Conservation (phyloP, 2,888 invertebrate species). For the Cheilosia grossa region DNA sequence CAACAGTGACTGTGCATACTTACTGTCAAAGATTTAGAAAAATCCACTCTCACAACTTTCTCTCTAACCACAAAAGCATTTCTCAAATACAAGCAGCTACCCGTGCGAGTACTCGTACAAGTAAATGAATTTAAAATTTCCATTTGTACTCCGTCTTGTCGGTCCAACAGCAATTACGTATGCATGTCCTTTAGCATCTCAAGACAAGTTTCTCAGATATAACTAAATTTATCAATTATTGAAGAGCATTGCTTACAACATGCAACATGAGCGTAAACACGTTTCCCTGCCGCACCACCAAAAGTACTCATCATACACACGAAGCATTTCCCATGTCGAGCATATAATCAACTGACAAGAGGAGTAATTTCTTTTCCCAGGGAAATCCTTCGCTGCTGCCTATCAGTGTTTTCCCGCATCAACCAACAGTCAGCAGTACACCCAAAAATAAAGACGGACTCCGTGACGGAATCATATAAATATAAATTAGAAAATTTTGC, state of each 20-base stretch:
- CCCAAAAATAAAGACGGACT: slow-evolving; percentile 39
- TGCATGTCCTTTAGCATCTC: slow-evolving; percentile 50
- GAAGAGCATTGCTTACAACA: slow-evolving; percentile 60
- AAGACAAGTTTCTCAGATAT: slow-evolving; percentile 40
- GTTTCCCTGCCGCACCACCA: slow-evolving; percentile 37
- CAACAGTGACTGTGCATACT: too few relatives aligned
- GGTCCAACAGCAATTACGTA: slow-evolving; percentile 44
- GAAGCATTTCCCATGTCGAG: slow-evolving; percentile 64
- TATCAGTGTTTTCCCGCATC: slow-evolving; percentile 15
- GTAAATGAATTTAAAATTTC: slow-evolving; percentile 53
- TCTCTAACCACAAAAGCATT: slow-evolving; percentile 9
- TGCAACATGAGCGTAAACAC: slow-evolving; percentile 63
- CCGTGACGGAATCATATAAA: slow-evolving; percentile 59
- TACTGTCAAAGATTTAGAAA: too few relatives aligned
- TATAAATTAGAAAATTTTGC: slow-evolving; percentile 69
- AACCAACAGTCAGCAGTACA: not conserved
- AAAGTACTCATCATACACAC: slow-evolving; percentile 9
- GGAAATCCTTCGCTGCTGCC: slow-evolving; percentile 43
- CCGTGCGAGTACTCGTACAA: too few relatives aligned
- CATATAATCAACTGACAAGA: slow-evolving; percentile 61
- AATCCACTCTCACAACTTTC: not conserved
- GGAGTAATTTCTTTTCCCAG: slow-evolving; percentile 36
- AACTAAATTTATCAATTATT: slow-evolving; percentile 65
- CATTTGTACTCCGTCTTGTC: slow-evolving; percentile 10
- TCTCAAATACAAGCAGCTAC: not conserved